These are phyloP conservation scores for Pristionchus japonicus DNA, from an alignment of 2,888 invertebrate species.

Conservation along the genomic window DNA sequence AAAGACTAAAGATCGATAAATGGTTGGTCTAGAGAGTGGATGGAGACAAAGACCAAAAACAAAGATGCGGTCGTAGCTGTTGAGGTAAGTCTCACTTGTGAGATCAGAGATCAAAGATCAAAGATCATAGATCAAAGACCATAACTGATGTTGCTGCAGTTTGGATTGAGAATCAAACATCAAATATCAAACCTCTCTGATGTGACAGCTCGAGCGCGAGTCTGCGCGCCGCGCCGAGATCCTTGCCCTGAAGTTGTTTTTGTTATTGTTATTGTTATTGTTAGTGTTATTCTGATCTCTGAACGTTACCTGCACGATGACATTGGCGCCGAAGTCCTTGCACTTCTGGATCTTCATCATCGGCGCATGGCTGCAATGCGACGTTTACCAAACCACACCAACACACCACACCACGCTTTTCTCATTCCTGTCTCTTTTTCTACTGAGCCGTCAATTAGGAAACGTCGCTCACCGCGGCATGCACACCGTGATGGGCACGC, in stretches of 20 bases:
- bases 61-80: no score
- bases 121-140: constrained; percentile 85
- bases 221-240: constrained; percentile 79
- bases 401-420: neutral
- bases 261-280: neutral
- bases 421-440: neutral
- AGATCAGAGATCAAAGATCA: no score
- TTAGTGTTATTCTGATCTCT: neutral
- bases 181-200: constrained; percentile 78
- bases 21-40: no score
- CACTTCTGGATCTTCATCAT: constrained; percentile 95
- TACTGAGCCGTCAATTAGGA: neutral
- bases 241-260: constrained; percentile 79
- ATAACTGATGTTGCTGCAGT: no score
- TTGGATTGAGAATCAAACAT: neutral
- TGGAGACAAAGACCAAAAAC: no score
- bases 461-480: constrained; percentile 80
- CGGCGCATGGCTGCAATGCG: constrained; percentile 86
- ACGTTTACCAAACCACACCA: neutral
- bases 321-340: constrained; percentile 86
- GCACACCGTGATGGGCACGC: constrained; percentile 86
- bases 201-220: constrained; percentile 85
- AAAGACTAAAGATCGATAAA: neutral
- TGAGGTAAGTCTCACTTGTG: no score
- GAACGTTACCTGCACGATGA: constrained; percentile 84